phyloP scores from a whole-genome alignment of 2,888 invertebrate species.

The Rhodophaea formosa region DNA sequence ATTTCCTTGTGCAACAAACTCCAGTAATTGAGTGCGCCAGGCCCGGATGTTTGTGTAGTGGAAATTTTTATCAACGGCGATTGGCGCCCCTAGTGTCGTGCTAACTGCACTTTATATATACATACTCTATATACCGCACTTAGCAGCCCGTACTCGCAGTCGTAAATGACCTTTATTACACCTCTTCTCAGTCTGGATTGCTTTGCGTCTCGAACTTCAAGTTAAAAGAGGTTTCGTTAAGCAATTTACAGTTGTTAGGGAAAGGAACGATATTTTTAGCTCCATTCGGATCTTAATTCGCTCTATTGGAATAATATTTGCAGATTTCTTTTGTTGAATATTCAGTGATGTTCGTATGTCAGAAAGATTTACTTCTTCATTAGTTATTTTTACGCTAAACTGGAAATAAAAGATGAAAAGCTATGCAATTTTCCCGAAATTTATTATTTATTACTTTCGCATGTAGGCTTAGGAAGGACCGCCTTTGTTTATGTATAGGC shows the following conservation, averaged over 20 bases:
- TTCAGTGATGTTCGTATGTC: background rate
- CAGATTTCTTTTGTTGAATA: background rate
- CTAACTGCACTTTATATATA: constrained; percentile 49
- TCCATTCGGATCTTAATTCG: background rate
- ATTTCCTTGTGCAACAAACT: constrained; percentile 63
- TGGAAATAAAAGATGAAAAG: background rate
- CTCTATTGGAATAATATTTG: background rate
- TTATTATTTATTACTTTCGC: background rate
- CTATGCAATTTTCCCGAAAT: background rate
- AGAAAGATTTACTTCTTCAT: background rate
- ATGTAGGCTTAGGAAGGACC: background rate
- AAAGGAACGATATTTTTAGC: constrained; percentile 7
- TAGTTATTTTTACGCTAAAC: background rate
- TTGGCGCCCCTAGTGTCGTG: constrained; percentile 58
- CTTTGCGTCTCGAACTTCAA: constrained; percentile 17
- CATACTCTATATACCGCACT: constrained; percentile 39
- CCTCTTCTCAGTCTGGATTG: constrained; percentile 19
- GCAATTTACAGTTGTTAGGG: constrained; percentile 22
- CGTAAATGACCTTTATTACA: constrained; percentile 23
- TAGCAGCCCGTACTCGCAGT: constrained; percentile 11
- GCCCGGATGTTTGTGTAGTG: constrained; percentile 68
- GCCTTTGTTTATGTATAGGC: background rate
- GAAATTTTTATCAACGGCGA: constrained; percentile 70
- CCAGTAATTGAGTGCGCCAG: constrained; percentile 68
- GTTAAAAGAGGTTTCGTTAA: constrained; percentile 20